Base-by-base conservation (phyloP, 1,140 invertebrate genomes). In the Paracyclopina nana region DNA sequence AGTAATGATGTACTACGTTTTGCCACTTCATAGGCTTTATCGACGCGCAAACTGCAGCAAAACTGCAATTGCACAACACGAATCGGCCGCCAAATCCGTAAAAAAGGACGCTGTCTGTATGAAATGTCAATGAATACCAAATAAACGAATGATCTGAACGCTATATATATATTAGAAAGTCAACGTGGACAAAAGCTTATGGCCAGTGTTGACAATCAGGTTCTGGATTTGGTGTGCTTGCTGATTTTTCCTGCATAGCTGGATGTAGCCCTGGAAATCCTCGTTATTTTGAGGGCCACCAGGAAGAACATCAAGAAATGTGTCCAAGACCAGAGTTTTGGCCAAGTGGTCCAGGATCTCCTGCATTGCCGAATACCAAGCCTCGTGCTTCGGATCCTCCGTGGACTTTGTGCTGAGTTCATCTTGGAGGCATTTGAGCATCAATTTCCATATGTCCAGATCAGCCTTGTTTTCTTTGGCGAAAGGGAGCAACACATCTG, bases 211-310 rank as follows among this genome's bases (percentile, higher is more conserved):
- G 9, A 28, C 16, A 5, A 48, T 48, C 12, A 28, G 45, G 24
- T 16, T 27, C 18, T 48, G 16, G 22, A 48, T 16, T 3, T 48
- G 25, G 5, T 27, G 12, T 26, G 45, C 45, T 30, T 48, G 45
- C 25, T 48, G 45, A 11, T 25, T 48, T 30, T 48, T 48, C 3
- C 29, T 3, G 18, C 45, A 48, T 28, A 48, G 27, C 16, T 48
- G 45, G 27, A 48, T 48, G 27, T 28, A 48, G 8, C 45, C 45
- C 25, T 48, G 45, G 30, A 26, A 48, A 14, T 48, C 45, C 18
- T 48, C 45, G 30, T 48, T 48, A 11, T 14, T 28, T 12, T 48
- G 45, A 16, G 27, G 22, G 4, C 20, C 20, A 16, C 45, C 27
- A 3, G 45, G 45, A 11, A 48, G 25, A 30, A 48, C 22, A 2